Base-by-base conservation (phyloP, 2,797 vertebrate species). In the Xiphorhynchus erythropygius region DNA sequence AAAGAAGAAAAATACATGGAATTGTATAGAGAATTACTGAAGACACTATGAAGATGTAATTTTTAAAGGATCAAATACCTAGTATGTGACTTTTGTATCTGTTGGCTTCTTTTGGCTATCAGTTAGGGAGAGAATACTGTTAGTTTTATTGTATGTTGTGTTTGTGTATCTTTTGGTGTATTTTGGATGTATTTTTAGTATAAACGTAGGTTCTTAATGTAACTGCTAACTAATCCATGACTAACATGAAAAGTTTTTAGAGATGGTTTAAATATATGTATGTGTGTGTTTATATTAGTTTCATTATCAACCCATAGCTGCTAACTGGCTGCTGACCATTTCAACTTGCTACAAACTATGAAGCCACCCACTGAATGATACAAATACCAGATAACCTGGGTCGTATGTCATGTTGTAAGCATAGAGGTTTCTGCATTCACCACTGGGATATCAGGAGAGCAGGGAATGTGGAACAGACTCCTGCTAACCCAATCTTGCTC, bases 401-500 rank as follows among this genome's bases (percentile, higher is more conserved):
- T 64, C 16, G 18, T 52, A 27, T 30, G 23, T 62, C 53, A 56
- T 7, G 42, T 39, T 73, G 17, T 3, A 37, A 39, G 18, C 19
- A 12, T 3, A 32, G 32, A 57, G 19, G 24, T 67, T 2, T 0
- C 53, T 77, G 23, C 24, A 11, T 85, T 90, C 47, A 42, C 28
- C 1, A 1, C 39, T 35, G 60, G 39, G 37, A 85, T 63, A 41
- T 50, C 15, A 28, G 39, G 57, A 77, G 24, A 87, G 24, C 37
- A 16, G 53, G 49, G 19, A 64, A 30, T 33, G 14, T 33, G 62
- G 39, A 42, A 56, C 44, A 63, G 55, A 14, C 5, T 70, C 10
- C n/a, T 50, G 35, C 3, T 70, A n/a, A 14, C 7, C 33, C 6
- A 39, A 0, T 57, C 35, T 74, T 0, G 0, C 27, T 73, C 13